Conservation (phyloP, 1,140 invertebrate genomes). For the Sipha flava region DNA sequence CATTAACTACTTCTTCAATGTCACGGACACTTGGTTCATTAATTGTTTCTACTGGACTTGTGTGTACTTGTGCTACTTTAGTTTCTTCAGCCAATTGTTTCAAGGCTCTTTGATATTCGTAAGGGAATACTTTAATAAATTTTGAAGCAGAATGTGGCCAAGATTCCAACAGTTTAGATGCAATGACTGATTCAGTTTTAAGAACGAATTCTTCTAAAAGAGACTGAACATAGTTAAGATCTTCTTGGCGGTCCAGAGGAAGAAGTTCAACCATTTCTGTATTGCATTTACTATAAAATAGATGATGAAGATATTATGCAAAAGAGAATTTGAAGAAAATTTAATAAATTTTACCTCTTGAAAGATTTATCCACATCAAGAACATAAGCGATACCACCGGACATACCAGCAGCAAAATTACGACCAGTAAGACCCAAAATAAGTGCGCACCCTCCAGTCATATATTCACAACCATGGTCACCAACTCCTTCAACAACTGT, state of each 20-base stretch:
- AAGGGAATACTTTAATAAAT: conserved; percentile 96
- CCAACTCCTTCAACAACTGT: conserved; percentile 91
- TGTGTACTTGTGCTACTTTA: conserved; percentile 44
- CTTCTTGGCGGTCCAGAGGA: conserved; percentile 66
- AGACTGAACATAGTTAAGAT: conserved; percentile 68
- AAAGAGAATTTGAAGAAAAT: background rate
- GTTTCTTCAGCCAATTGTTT: conserved; percentile 59
- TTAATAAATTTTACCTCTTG: conserved; percentile 46
- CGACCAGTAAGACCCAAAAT: conserved; percentile 89
- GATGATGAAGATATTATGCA: background rate
- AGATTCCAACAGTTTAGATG: conserved; percentile 64
- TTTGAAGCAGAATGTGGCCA: conserved; percentile 71
- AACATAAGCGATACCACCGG: conserved; percentile 92
- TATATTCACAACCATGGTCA: conserved; percentile 99
- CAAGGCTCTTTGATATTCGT: conserved; percentile 89
- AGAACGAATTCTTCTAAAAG: conserved; percentile 79
- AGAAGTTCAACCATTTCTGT: conserved; percentile 81
- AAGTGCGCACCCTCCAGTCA: conserved; percentile 90
- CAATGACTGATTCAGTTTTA: conserved; percentile 84
- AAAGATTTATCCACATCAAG: conserved; percentile 82
- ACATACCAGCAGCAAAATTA: conserved; percentile 99
- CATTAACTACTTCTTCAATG: conserved; percentile 79
- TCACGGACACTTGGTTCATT: conserved; percentile 56
- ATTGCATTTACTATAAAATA: conserved; percentile 68
- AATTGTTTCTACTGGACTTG: conserved; percentile 39